These are phyloP conservation scores for Sclerodermus sp. DNA, from an alignment of 2,888 invertebrate genomes.

Conservation along the genomic window DNA sequence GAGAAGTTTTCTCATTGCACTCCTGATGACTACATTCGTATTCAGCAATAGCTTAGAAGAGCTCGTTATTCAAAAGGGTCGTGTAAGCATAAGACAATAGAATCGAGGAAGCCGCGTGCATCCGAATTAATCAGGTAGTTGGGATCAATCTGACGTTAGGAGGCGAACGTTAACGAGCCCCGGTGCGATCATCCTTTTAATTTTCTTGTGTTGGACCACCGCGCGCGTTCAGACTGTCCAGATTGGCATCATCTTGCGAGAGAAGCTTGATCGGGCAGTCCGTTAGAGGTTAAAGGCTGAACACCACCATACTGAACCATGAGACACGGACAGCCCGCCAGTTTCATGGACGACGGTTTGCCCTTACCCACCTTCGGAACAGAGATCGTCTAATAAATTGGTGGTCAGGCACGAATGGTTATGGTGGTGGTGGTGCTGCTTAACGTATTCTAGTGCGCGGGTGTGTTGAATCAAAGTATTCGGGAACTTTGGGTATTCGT, in stretches of 20 bases:
- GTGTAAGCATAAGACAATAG: no score
- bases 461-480: no score
- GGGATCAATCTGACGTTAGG: conserved; percentile 1
- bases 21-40: no score
- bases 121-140: neutral
- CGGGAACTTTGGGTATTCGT: no score
- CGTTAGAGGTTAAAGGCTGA: conserved; percentile 45
- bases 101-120: neutral
- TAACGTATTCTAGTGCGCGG: no score
- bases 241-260: neutral
- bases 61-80: no score
- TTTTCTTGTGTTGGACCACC: conserved; percentile 14
- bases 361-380: no score
- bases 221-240: no score
- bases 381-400: no score
- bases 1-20: conserved; percentile 4
- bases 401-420: no score
- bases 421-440: no score
- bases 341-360: conserved; percentile 3
- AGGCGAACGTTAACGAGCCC: conserved; percentile 9
- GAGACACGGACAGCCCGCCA: conserved; percentile 9
- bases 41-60: no score
- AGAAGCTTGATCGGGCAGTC: conserved; percentile 29
- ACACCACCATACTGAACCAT: conserved; percentile 20
- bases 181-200: conserved; percentile 14